Conservation (phyloP, 2,888 invertebrate genomes). For the Meandrusa payeni region DNA sequence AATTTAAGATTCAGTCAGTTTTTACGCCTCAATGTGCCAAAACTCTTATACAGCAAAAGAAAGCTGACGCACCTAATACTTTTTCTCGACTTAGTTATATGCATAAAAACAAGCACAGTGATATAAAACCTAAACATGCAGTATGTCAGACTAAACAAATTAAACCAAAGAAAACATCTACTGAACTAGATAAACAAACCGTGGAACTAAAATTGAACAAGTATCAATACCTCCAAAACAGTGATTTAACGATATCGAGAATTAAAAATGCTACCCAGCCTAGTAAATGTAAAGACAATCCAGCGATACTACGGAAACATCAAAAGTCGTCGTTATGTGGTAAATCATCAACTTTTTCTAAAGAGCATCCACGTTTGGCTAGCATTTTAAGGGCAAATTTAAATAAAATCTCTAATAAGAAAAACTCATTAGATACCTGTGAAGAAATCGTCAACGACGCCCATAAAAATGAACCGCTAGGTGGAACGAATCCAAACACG, state of each 20-base stretch:
- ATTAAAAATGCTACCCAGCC: constrained; percentile 21
- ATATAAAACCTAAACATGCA: constrained; percentile 41
- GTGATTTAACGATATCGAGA: constrained; percentile 31
- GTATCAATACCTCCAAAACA: constrained; percentile 30
- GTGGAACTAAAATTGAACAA: constrained; percentile 28
- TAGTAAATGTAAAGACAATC: constrained; percentile 11
- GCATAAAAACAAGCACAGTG: constrained; percentile 61
- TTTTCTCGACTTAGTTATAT: constrained; percentile 68
- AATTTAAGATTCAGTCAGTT: constrained; percentile 7
- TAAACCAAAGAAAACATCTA: not conserved
- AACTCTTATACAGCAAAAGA: constrained; percentile 45
- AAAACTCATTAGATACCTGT: not conserved
- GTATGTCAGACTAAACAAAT: constrained; percentile 26
- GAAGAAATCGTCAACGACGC: not conserved
- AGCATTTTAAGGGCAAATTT: constrained; percentile 5
- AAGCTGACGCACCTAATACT: constrained; percentile 58
- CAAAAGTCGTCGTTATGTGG: not conserved
- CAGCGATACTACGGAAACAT: not conserved
- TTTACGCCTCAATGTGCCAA: constrained; percentile 48
- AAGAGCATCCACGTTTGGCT: constrained; percentile 2
- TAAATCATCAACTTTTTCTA: not conserved
- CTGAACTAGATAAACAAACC: constrained; percentile 17
- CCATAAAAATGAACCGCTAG: not conserved
- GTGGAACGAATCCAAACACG: not conserved
- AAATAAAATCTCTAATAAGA: not conserved